Evolutionary conservation across 2,797 vertebrate genomes (phyloP).

Genomic region (Etheostoma nigrum): DNA sequence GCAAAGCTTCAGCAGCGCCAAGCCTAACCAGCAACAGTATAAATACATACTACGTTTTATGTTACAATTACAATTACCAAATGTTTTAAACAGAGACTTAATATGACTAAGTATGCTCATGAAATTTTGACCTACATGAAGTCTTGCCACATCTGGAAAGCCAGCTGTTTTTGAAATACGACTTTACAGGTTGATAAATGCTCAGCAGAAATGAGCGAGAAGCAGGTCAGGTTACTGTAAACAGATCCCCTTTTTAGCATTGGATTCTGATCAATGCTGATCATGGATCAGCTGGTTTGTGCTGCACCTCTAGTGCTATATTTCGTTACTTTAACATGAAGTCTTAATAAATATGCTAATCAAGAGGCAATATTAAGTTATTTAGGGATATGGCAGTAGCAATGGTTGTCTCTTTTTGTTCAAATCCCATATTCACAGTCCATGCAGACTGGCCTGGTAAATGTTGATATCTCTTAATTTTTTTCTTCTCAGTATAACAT

Average conservation of each 20-base stretch:
- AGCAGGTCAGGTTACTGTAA: conserved; percentile 27
- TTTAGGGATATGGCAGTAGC: neutral
- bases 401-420: conserved; percentile 8
- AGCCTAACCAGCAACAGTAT: neutral
- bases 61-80: too few species aligned
- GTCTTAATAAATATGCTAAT: neutral
- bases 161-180: conserved; percentile 22
- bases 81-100: neutral
- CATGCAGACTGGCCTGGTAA: neutral
- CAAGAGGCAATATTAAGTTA: neutral
- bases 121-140: neutral
- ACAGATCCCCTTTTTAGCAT: conserved; percentile 15
- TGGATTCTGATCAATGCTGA: conserved; percentile 13
- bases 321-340: neutral
- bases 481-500: conserved; percentile 81
- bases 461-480: neutral
- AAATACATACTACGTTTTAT: neutral
- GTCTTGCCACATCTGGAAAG: conserved; percentile 8
- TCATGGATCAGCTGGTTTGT: neutral
- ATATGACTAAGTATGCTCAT: neutral
- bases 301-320: neutral
- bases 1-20: neutral
- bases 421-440: neutral
- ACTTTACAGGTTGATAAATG: conserved; percentile 1
- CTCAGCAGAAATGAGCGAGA: conserved; percentile 32